Conservation (phyloP, 2,797 vertebrate genomes). For the Hydrophis major region DNA sequence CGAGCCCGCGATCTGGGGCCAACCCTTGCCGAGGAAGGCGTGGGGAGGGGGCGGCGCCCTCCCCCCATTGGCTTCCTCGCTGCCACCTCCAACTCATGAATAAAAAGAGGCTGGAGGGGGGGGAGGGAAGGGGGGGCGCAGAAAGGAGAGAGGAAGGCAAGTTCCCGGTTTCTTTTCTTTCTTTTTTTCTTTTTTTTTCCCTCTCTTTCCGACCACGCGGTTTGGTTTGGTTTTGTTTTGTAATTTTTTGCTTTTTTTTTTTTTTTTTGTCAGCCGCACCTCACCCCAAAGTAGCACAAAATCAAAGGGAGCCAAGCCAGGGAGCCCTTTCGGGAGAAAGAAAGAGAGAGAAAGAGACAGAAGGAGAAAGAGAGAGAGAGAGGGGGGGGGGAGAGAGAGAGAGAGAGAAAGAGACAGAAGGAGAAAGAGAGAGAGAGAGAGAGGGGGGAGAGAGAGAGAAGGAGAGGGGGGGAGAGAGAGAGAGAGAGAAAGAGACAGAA, state of each 20-base stretch:
- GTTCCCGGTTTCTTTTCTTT: background rate
- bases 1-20: background rate
- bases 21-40: background rate
- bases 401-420: no score
- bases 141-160: no score
- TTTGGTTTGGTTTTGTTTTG: no score
- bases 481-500: no score
- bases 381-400: no score
- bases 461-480: no score
- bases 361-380: no score
- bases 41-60: background rate
- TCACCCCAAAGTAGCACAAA: constrained; percentile 15
- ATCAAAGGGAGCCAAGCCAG: background rate
- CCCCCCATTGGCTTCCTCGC: constrained; percentile 73
- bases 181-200: no score
- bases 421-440: no score
- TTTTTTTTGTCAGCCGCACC: constrained; percentile 18
- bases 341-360: no score
- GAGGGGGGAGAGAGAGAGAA: no score
- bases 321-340: no score
- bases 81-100: constrained; percentile 75
- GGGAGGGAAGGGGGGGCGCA: constrained; percentile 1
- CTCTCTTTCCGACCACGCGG: background rate
- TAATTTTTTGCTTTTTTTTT: background rate
- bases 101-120: constrained; percentile 67